Conservation (phyloP, 2,113 vertebrate genomes). For the Siniperca chuatsi region DNA sequence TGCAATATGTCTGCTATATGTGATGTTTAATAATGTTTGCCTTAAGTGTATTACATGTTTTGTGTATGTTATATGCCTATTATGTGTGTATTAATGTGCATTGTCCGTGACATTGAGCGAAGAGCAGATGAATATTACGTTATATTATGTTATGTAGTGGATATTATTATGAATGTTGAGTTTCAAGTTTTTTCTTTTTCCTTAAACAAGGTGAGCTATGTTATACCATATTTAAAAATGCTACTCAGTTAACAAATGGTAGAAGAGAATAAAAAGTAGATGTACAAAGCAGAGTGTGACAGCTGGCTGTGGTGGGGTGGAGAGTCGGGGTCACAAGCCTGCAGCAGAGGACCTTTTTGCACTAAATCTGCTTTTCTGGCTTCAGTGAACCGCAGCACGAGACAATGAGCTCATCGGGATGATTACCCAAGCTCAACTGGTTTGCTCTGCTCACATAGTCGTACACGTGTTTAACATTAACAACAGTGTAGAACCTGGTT, state of each 20-base stretch:
- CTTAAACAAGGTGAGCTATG: background rate
- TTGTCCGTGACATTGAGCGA: background rate
- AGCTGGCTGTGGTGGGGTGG: slow-evolving; percentile 57
- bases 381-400: slow-evolving; percentile 35
- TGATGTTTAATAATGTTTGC: background rate
- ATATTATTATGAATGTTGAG: background rate
- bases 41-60: background rate
- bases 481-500: background rate
- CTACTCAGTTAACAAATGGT: background rate
- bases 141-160: background rate
- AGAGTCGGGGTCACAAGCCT: slow-evolving; percentile 44
- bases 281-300: slow-evolving; percentile 28
- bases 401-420: slow-evolving; percentile 61
- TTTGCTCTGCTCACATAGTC: slow-evolving; percentile 33
- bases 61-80: background rate
- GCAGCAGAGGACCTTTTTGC: slow-evolving; percentile 43
- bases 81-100: background rate
- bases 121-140: background rate
- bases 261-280: slow-evolving; percentile 3
- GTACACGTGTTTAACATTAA: slow-evolving; percentile 3
- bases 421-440: slow-evolving; percentile 56
- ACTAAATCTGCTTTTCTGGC: slow-evolving; percentile 66
- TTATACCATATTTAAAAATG: background rate
- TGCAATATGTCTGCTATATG: background rate
- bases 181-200: background rate